Conservation (phyloP, 92 coral and sea anemone species). For the Ricordea florida region DNA sequence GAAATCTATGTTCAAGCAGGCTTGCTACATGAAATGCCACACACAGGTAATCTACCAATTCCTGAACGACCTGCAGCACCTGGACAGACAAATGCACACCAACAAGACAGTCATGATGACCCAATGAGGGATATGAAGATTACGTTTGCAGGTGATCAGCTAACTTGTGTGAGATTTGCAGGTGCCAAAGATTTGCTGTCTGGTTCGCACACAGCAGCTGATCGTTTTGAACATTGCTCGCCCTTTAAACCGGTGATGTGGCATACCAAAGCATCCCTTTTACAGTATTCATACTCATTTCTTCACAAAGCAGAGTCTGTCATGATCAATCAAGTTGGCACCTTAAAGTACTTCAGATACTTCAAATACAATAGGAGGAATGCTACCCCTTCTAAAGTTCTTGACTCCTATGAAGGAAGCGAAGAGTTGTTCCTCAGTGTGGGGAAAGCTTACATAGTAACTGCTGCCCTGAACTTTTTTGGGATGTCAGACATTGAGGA, state of each 20-base stretch:
- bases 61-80: constrained; percentile 56
- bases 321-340: constrained; percentile 66
- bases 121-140: constrained; percentile 66
- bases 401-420: constrained; percentile 80
- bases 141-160: constrained; percentile 35
- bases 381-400: constrained; percentile 74
- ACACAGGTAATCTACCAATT: constrained; percentile 42
- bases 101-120: constrained; percentile 47
- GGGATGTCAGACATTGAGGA: constrained; percentile 49
- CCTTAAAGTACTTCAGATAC: constrained; percentile 68
- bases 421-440: constrained; percentile 73
- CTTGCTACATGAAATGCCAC: constrained; percentile 42
- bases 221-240: constrained; percentile 60
- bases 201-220: constrained; percentile 81
- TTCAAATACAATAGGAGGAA: constrained; percentile 67
- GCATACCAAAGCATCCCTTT: constrained; percentile 68
- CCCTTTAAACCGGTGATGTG: constrained; percentile 75
- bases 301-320: constrained; percentile 74
- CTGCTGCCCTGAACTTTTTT: constrained; percentile 61
- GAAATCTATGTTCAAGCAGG: constrained; percentile 61
- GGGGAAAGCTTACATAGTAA: constrained; percentile 58
- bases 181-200: constrained; percentile 66
- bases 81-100: constrained; percentile 61
- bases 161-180: constrained; percentile 60
- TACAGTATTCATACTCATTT: constrained; percentile 60